A percentile compares a stretch with the other conserved stretches of the same genome.
These are phyloP conservation scores for Epistrophe grossulariae DNA, from an alignment of 2,888 invertebrate species.

Conservation along the genomic window DNA sequence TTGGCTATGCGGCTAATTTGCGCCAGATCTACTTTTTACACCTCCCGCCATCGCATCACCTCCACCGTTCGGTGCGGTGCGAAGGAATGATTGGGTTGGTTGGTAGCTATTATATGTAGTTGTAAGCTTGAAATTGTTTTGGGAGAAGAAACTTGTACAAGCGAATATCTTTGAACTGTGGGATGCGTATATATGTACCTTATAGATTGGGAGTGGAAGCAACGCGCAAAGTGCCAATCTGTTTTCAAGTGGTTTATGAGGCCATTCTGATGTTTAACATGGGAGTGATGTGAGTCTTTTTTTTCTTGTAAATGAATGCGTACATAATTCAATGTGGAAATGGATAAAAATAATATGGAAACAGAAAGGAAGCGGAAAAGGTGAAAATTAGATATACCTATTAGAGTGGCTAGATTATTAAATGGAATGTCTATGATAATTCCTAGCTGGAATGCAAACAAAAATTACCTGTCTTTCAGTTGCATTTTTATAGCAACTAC, in stretches of 20 bases:
- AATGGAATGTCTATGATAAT: not conserved
- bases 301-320: conserved; percentile 43
- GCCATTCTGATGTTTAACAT: conserved; percentile 76
- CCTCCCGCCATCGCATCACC: not conserved
- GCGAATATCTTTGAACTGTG: not conserved
- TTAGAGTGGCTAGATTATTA: not conserved
- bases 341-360: not conserved
- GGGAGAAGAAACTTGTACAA: not conserved
- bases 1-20: conserved; percentile 66
- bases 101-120: conserved; percentile 57
- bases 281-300: conserved; percentile 60
- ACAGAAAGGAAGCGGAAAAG: not conserved
- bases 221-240: conserved; percentile 77
- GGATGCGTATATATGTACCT: not conserved
- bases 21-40: conserved; percentile 54
- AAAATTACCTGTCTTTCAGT: no score
- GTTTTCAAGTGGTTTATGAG: conserved; percentile 77
- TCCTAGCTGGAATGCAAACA: not conserved
- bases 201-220: conserved; percentile 61
- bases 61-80: not conserved
- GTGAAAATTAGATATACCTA: not conserved
- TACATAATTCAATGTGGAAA: conserved; percentile 52
- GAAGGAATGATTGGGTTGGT: conserved; percentile 18
- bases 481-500: no score
- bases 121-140: conserved; percentile 21